A percentile compares a stretch with the other conserved stretches of the same genome.
Conservation (phyloP, 1,140 invertebrate species). For the Phortica variegata region DNA sequence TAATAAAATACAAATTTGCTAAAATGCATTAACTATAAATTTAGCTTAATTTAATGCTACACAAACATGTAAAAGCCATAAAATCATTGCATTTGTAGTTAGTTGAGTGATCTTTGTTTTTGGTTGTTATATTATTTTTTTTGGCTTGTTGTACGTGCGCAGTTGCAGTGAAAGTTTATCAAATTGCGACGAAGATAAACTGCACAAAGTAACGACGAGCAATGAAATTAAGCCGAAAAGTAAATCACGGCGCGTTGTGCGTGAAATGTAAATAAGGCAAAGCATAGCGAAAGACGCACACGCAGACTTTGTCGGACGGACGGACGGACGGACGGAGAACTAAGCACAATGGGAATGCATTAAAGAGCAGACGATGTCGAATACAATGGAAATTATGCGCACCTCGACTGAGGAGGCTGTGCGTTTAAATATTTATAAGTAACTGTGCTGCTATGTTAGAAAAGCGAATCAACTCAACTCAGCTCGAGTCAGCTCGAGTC, state of each 20-base stretch:
- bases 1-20: background rate
- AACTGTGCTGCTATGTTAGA: no score
- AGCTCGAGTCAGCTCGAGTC: constrained; percentile 10
- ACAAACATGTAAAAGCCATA: constrained; percentile 24
- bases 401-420: constrained; percentile 39
- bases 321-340: constrained; percentile 38
- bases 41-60: constrained; percentile 45
- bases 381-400: constrained; percentile 9
- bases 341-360: constrained; percentile 25
- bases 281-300: background rate
- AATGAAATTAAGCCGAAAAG: constrained; percentile 54
- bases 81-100: constrained; percentile 9
- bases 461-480: no score
- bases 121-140: no score
- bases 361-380: no score
- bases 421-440: constrained; percentile 45
- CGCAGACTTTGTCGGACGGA: background rate
- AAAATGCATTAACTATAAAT: constrained; percentile 46
- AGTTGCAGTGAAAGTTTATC: constrained; percentile 29
- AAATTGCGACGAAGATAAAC: background rate
- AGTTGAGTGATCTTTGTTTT: no score
- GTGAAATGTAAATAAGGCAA: constrained; percentile 48
- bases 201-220: constrained; percentile 44
- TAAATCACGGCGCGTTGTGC: constrained; percentile 47
- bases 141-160: constrained; percentile 21